Evolutionary conservation across 2,888 invertebrate genomes (phyloP).

Genomic region (Phania funesta): DNA sequence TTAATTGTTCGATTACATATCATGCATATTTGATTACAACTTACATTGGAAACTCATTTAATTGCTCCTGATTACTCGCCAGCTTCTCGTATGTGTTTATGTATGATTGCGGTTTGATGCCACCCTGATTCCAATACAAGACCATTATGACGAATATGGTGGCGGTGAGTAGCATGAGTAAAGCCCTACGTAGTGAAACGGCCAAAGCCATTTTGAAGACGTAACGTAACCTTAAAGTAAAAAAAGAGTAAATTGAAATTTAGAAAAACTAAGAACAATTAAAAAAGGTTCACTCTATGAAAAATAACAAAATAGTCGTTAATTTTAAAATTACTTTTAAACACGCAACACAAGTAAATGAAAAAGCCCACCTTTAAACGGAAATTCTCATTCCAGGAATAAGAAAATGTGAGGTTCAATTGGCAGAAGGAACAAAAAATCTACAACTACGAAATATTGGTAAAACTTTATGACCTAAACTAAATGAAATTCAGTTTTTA

Average conservation of each 20-base stretch:
- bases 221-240: constrained; percentile 77
- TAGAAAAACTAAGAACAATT: background rate
- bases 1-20: too few species aligned
- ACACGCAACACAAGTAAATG: constrained; percentile 39
- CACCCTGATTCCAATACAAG: constrained; percentile 84
- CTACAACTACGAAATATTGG: constrained; percentile 1
- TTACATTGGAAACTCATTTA: constrained; percentile 74
- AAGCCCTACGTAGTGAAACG: constrained; percentile 82
- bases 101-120: constrained; percentile 80
- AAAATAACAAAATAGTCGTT: background rate
- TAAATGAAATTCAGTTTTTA: constrained; percentile 45
- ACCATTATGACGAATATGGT: constrained; percentile 83
- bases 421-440: too few species aligned
- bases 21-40: too few species aligned
- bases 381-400: constrained; percentile 1
- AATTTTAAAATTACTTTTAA: constrained; percentile 30
- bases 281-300: background rate
- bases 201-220: constrained; percentile 80
- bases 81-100: constrained; percentile 76
- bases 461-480: constrained; percentile 41
- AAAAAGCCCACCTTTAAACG: constrained; percentile 9
- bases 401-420: background rate
- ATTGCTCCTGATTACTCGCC: constrained; percentile 70
- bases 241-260: constrained; percentile 3
- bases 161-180: constrained; percentile 82